phyloP scores from a whole-genome alignment of 2,113 vertebrate species.

The Malaclemys terrapin region DNA sequence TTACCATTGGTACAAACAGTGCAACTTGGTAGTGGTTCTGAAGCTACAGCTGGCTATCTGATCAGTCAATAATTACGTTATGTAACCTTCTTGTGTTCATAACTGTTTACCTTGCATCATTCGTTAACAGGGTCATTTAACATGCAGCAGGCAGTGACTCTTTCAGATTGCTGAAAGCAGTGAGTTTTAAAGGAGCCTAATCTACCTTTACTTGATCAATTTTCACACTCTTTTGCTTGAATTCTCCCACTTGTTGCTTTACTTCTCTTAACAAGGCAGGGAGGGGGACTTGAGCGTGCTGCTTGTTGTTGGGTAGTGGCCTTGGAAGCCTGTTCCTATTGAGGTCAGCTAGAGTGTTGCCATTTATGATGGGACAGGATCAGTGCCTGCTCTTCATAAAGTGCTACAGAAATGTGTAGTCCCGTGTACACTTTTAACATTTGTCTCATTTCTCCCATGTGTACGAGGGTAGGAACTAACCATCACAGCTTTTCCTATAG shows the following conservation, averaged over 20 bases:
- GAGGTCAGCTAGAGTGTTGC: not conserved
- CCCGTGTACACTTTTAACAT: not conserved
- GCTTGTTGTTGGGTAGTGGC: not conserved
- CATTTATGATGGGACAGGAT: not conserved
- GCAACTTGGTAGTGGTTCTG: not conserved
- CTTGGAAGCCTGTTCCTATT: not conserved
- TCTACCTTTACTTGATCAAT: fast-evolving
- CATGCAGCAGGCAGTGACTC: not conserved
- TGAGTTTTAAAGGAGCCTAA: not conserved
- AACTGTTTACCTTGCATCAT: not conserved
- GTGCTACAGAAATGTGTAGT: not conserved
- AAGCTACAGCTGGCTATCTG: not conserved
- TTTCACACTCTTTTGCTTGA: fast-evolving
- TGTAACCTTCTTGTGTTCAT: not conserved
- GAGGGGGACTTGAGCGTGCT: fast-evolving
- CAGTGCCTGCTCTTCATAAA: fast-evolving
- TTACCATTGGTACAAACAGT: not conserved
- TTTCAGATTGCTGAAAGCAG: not conserved
- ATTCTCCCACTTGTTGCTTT: not conserved
- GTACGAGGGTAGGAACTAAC: not conserved
- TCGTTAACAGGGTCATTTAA: not conserved
- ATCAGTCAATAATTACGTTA: fast-evolving
- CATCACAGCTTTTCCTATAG: not conserved
- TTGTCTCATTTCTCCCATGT: not conserved
- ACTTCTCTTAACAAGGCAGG: not conserved